These are phyloP conservation scores for Meiosimyza decipiens DNA, from an alignment of 2,888 invertebrate genomes.

Conservation along the genomic window DNA sequence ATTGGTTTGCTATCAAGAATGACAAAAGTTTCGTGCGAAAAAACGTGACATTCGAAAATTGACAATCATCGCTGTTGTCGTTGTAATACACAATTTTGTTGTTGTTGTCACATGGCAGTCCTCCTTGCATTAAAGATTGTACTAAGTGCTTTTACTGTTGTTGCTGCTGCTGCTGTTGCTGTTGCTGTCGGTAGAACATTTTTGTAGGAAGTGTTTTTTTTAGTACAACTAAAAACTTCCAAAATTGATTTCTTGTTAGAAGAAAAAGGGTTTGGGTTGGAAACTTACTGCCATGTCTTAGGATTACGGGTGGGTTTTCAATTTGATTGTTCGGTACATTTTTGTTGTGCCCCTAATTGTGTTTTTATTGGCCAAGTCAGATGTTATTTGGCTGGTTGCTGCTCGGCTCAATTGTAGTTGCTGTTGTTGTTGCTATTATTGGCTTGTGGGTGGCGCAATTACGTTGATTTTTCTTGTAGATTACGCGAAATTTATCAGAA, in stretches of 20 bases:
- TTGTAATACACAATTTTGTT: not conserved
- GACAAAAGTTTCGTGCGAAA: constrained; percentile 46
- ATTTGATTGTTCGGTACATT: constrained; percentile 2
- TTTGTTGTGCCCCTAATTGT: constrained; percentile 22
- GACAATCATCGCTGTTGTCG: constrained; percentile 25
- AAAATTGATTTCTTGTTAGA: constrained; percentile 26
- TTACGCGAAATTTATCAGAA: constrained; percentile 34
- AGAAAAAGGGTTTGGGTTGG: not conserved
- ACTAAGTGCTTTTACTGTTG: constrained; percentile 1
- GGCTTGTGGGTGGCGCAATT: constrained; percentile 31
- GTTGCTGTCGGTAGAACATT: not conserved
- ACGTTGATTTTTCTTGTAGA: constrained; percentile 32
- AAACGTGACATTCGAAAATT: constrained; percentile 46
- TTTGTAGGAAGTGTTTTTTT: constrained; percentile 21
- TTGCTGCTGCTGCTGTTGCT: not conserved
- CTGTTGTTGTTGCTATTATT: not conserved
- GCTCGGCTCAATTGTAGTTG: not conserved
- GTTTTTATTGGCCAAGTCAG: constrained; percentile 25
- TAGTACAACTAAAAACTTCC: constrained; percentile 3
- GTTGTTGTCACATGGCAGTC: not conserved
- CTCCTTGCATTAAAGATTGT: too few relatives aligned
- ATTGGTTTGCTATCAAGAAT: constrained; percentile 17
- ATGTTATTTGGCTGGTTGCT: constrained; percentile 8
- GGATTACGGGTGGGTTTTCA: constrained; percentile 10
- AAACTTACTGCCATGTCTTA: not conserved